Percentiles rank a stretch among this genome's conserved stretches.
phyloP scores from a whole-genome alignment of 2,113 vertebrate genomes.

The Ceratotherium simum region DNA sequence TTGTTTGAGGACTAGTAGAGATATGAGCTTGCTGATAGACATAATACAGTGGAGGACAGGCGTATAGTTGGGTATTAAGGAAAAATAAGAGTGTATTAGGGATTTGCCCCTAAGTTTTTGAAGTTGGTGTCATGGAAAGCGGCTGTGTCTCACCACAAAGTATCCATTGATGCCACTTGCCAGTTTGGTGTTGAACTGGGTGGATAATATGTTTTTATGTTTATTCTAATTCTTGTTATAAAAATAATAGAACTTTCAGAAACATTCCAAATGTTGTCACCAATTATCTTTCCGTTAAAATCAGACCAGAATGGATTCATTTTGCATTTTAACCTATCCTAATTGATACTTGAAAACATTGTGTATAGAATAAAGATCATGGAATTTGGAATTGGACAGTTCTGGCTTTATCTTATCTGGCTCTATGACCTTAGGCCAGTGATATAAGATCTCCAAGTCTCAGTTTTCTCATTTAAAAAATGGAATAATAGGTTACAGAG shows the following conservation, averaged over 20 bases:
- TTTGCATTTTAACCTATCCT: constrained; percentile 16
- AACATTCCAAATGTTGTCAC: background rate
- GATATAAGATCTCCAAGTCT: background rate
- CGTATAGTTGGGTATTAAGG: background rate
- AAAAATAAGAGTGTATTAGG: background rate
- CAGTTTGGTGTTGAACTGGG: constrained; percentile 9
- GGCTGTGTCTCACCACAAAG: background rate
- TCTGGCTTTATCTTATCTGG: background rate
- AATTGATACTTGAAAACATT: background rate
- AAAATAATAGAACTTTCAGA: constrained; percentile 27
- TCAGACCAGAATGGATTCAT: background rate
- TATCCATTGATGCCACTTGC: background rate
- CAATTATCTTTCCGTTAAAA: background rate
- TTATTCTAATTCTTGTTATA: background rate
- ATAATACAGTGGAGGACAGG: background rate
- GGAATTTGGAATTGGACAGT: background rate
- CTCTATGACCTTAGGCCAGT: background rate
- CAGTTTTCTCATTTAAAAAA: background rate
- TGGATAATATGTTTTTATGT: background rate
- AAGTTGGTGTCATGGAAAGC: background rate
- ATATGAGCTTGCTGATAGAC: background rate
- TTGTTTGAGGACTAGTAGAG: background rate
- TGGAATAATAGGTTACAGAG: background rate
- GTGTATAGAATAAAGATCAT: background rate
- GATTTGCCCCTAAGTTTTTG: background rate